Base-by-base conservation (phyloP, 2,888 invertebrate species). In the Caenorhabditis parvicauda region DNA sequence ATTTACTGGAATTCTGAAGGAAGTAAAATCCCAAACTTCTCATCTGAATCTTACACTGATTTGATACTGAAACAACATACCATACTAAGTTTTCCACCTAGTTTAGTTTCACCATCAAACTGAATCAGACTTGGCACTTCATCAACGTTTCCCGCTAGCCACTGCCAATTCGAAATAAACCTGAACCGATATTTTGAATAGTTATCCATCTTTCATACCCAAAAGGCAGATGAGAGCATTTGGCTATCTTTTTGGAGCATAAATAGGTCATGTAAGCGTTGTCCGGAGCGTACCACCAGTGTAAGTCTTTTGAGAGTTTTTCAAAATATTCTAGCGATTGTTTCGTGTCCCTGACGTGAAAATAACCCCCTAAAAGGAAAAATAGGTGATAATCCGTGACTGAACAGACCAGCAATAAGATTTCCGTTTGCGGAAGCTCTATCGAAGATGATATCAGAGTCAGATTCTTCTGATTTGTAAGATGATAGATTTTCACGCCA, bases 211-310 rank as follows among this genome's bases (percentile, higher is more conserved):
- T n/a, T n/a, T n/a, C n/a, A n/a, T 45, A 70, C 70, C 65, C 57
- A 38, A 70, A 67, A 7, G 70, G 61, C 42, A 70, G 48, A 48
- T 58, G 48, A 28, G 61, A 65, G 41, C 67, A 67, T 14, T 59
- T 57, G 19, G 67, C 67, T 17, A 67, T 29, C n/a, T n/a, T n/a
- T n/a, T n/a, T n/a, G n/a, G n/a, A n/a, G 37, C 77, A 78, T n/a
- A 79, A 47, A 4, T 69, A 56, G 7, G 77, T 77, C 79, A 79
- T 79, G 54, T 74, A 79, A 14, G 74, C 73, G 59, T 79, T 79
- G 57, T 79, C 79, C 1, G 79, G 79, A 5, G 64, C 70, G 56
- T 79, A 73, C 73, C 72, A 70, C 71, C 68, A 67, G 25, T 67
- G 63, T 28, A 79, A 56, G 44, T 77, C 75, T 0, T 54, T 43